A percentile compares a stretch with the other conserved stretches of the same genome.
These are phyloP conservation scores for Lepidostoma basale DNA, from an alignment of 1,140 invertebrate genomes.

Conservation along the genomic window DNA sequence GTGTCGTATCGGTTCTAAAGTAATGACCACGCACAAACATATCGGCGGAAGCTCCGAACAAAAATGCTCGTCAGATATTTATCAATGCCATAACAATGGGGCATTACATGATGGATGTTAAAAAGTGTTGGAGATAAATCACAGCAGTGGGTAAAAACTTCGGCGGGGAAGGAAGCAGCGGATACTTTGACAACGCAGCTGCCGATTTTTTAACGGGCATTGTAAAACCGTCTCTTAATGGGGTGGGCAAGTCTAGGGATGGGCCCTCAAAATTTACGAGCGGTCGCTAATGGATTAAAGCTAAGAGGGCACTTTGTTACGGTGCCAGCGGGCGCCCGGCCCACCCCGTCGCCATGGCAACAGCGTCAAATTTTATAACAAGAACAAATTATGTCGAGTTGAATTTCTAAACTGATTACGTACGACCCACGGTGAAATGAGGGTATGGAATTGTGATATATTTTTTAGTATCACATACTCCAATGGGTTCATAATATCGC, in stretches of 20 bases:
- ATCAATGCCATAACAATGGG: too few relatives aligned
- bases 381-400: not conserved
- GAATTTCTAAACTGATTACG: not conserved
- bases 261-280: constrained; percentile 38
- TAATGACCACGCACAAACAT: too few relatives aligned
- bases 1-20: too few relatives aligned
- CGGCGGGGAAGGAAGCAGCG: too few relatives aligned
- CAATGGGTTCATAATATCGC: too few relatives aligned
- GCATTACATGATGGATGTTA: too few relatives aligned
- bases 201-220: not conserved
- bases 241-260: constrained; percentile 14
- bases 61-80: too few relatives aligned
- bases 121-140: too few relatives aligned
- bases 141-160: too few relatives aligned
- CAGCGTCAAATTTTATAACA: constrained; percentile 5
- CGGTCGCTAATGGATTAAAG: constrained; percentile 44
- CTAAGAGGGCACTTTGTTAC: constrained; percentile 30
- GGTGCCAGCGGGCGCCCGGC: not conserved
- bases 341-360: not conserved
- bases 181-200: not conserved
- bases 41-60: too few relatives aligned
- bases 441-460: not conserved
- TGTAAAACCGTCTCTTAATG: not conserved
- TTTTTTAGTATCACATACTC: too few relatives aligned
- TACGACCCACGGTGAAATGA: too few relatives aligned